Percentiles rank a stretch among this genome's conserved stretches.
These are phyloP conservation scores for Pygoscelis adeliae DNA, from an alignment of 2,113 vertebrate species.

Conservation along the genomic window DNA sequence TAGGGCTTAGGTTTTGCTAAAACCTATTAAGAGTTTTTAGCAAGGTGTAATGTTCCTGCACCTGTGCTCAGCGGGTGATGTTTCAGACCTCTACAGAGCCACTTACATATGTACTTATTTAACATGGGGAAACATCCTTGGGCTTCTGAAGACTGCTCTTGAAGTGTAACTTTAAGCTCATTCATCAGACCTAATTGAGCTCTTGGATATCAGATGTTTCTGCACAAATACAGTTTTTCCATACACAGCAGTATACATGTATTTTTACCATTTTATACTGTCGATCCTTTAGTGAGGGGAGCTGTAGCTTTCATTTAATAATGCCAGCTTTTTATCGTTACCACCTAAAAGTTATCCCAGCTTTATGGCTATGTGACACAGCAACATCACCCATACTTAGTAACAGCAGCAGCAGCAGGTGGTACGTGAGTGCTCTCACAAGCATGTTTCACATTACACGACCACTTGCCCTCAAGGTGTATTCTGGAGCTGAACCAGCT, in stretches of 20 bases:
- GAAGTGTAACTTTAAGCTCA: background rate
- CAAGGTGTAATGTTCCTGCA: background rate
- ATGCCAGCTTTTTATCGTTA: background rate
- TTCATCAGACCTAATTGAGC: background rate
- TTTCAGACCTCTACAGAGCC: background rate
- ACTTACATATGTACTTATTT: fast-evolving
- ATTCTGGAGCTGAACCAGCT: background rate
- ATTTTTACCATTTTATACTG: background rate
- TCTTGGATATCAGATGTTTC: background rate
- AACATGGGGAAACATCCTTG: background rate
- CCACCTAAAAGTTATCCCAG: background rate
- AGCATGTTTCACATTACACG: background rate
- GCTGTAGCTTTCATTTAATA: background rate
- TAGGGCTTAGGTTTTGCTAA: background rate
- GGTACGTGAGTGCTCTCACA: fast-evolving
- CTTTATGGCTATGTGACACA: background rate
- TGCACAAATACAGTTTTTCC: background rate
- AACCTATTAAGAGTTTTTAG: background rate
- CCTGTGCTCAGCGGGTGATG: background rate
- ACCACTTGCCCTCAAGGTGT: background rate
- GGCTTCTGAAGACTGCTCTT: background rate
- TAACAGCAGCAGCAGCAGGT: fast-evolving
- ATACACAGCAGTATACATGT: fast-evolving
- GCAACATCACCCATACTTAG: background rate
- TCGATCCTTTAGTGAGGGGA: background rate